A percentile compares a stretch with the other conserved stretches of the same genome.
Evolutionary conservation across 2,888 invertebrate species (phyloP).

Genomic region (Trichogramma evanescens): DNA sequence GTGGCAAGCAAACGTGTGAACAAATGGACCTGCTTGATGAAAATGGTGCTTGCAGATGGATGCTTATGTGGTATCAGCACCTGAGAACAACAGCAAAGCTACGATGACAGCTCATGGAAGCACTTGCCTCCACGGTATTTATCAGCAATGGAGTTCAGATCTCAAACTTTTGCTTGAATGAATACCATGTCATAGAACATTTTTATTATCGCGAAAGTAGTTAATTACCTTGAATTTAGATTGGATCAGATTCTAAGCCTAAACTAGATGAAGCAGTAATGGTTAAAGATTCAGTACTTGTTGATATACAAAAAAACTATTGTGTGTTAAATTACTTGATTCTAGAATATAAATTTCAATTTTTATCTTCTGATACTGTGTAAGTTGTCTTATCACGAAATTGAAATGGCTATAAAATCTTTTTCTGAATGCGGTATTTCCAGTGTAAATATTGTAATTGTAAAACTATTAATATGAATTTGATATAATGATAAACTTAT

Average conservation of each 20-base stretch:
- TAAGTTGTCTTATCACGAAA: constrained; percentile 19
- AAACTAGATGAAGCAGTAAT: no score
- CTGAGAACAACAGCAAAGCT: constrained; percentile 22
- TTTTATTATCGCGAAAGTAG: no score
- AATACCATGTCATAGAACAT: constrained; percentile 8
- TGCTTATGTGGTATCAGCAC: constrained; percentile 20
- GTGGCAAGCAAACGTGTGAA: constrained; percentile 38
- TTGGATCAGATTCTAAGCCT: no score
- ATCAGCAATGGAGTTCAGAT: constrained; percentile 41
- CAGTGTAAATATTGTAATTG: constrained; percentile 14
- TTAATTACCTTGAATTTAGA: no score
- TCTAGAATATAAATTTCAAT: constrained; percentile 14
- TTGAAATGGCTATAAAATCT: constrained; percentile 2
- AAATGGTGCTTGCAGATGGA: constrained; percentile 20
- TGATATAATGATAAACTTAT: constrained; percentile 14
- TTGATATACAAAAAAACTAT: constrained; percentile 13
- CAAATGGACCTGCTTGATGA: constrained; percentile 23
- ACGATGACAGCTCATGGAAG: constrained; percentile 25
- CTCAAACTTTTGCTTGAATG: constrained; percentile 22
- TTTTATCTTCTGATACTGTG: constrained; percentile 20
- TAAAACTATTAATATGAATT: constrained; percentile 10
- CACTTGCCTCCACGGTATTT: constrained; percentile 49
- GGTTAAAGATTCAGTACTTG: neutral
- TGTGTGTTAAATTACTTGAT: constrained; percentile 18
- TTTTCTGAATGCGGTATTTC: constrained; percentile 14